Base-by-base conservation (phyloP, 2,797 vertebrate species). In the Eurystomus glaucurus region DNA sequence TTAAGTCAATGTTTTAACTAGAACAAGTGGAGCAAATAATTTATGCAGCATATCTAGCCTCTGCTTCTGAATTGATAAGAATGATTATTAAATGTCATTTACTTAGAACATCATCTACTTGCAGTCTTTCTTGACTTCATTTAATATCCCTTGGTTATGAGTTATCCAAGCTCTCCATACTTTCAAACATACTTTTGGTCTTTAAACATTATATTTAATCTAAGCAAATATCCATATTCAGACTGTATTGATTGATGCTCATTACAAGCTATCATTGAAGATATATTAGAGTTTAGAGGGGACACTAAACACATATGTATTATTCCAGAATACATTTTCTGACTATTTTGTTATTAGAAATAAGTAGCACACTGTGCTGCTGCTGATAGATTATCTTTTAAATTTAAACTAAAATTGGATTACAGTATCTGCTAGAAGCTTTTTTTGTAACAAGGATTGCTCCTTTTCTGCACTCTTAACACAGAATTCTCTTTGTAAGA, bases 351-450 rank as follows among this genome's bases (percentile, higher is more conserved):
- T 75, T 18, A 31, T 50, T 77, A 87, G 68, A 70, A 93, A 48
- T 88, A 88, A 85, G 75, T 33, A 76, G 50, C 52, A 45, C 18
- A 57, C 66, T 84, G 29, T 58, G 62, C 52, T 74, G 85, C 13
- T 64, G 62, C 29, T 45, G 31, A 58, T 15, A 60, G 92, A 79
- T 89, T 84, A 68, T 62, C 57, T 72, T 94, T 88, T 15, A 86
- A 72, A 90, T 85, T 88, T 83, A 37, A 71, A 62, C 52, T 86
- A 65, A 68, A 91, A 91, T 46, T 46, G 50, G 52, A 86, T 86
- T 70, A 58, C 13, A 20, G 9, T 88, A 84, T 65, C 70, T 61
- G 29, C 46, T 77, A 74, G 70, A 54, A 77, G 43, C 3, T 74
- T 61, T 78, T 21, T 65, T 35, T 60, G 25, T 68, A 72, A 45